phyloP scores from a whole-genome alignment of 2,888 invertebrate genomes.

The Herminia tarsipennalis region DNA sequence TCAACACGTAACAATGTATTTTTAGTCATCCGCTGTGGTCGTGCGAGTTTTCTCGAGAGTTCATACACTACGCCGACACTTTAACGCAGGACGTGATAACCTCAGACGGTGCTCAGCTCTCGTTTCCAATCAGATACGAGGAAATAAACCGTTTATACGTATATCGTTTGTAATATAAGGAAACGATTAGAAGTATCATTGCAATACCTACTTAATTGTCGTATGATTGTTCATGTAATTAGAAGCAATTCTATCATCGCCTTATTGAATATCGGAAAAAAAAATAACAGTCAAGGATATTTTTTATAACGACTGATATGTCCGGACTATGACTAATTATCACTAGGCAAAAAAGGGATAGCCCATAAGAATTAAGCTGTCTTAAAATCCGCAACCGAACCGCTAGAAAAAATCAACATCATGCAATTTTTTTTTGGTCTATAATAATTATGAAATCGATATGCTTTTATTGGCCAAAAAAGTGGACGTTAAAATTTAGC shows the following conservation, averaged over 20 bases:
- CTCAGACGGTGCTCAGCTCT: slow-evolving; percentile 34
- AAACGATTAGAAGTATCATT: slow-evolving; percentile 71
- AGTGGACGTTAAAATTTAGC: slow-evolving; percentile 51
- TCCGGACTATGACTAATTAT: slow-evolving; percentile 33
- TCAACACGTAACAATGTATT: slow-evolving; percentile 81
- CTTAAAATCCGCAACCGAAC: slow-evolving; percentile 35
- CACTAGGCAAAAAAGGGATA: slow-evolving; percentile 38
- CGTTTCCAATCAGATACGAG: slow-evolving; percentile 45
- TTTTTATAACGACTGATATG: slow-evolving; percentile 18
- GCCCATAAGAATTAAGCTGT: slow-evolving; percentile 38
- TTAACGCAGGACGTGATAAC: slow-evolving; percentile 43
- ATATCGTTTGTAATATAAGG: slow-evolving; percentile 53
- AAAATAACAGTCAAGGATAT: slow-evolving; percentile 21
- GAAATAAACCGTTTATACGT: slow-evolving; percentile 38
- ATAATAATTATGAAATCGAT: slow-evolving; percentile 60
- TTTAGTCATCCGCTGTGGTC: slow-evolving; percentile 73
- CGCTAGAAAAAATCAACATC: slow-evolving; percentile 25
- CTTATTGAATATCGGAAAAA: slow-evolving; percentile 45
- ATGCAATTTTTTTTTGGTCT: slow-evolving; percentile 29
- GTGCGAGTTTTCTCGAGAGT: slow-evolving; percentile 71
- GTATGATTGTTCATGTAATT: slow-evolving; percentile 66
- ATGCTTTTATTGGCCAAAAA: slow-evolving; percentile 45
- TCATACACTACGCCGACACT: slow-evolving; percentile 45
- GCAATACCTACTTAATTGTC: slow-evolving; percentile 63
- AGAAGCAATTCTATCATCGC: slow-evolving; percentile 61